Evolutionary conservation across 1,140 invertebrate species (phyloP), one percentile per base, ranked within the genome.

Genomic region (Antheraea pernyi): DNA sequence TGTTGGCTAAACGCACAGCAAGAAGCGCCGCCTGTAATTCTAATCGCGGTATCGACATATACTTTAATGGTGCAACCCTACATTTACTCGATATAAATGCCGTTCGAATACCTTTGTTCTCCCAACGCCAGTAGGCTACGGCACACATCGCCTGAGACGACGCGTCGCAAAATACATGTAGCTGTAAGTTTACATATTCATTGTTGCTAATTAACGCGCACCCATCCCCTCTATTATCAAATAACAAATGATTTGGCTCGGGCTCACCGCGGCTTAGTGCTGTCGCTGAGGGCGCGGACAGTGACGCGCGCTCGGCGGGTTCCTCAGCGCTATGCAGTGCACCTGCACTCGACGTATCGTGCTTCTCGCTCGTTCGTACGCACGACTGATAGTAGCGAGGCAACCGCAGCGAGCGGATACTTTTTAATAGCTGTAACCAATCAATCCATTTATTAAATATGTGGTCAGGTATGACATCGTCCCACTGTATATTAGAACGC

Each of bases 121-220:
- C 22, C 68, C 68, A 72, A 19, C 72, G 72, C 76, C 76, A 72
- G 58, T 80, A 86, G 0, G 81, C 84, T 10, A 82, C 78, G 0
- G 72, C 68, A 48, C 69, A 72, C 64, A 72, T 69, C 0, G 71
- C 73, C n/a, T 68, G 19, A 4, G 42, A 61, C 0, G 71, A 72
- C 8, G 73, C 71, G 39, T 78, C 76, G 16, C 73, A 65, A 69
- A 75, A 75, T 13, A 78, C n/a, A 37, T 76, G 74, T 22, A 78
- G 37, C 18, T 78, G 37, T 53, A 79, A 65, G 18, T 74, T 39
- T 16, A 0, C 64, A 69, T 73, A 75, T 7, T 16, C 46, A 16
- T n/a, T n/a, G 7, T 11, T 53, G 16, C 16, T n/a, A n/a, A 53
- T 16, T 53, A 53, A 16, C 46, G 46, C 10, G 16, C 16, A 6